These are phyloP conservation scores for Merops nubicus DNA, from an alignment of 2,113 vertebrate species.

Conservation along the genomic window DNA sequence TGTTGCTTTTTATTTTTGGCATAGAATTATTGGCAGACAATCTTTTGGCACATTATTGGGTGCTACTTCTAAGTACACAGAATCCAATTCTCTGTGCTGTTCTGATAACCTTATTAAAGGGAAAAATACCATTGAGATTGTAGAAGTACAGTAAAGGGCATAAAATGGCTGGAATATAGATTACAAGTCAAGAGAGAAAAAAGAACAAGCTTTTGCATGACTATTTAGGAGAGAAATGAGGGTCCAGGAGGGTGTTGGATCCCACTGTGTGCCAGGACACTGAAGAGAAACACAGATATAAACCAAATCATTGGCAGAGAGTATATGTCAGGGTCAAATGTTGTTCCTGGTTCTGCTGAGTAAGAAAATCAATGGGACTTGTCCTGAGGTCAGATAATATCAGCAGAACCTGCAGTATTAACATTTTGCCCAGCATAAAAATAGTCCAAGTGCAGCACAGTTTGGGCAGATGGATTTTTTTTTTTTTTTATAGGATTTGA, in stretches of 20 bases:
- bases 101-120: background rate
- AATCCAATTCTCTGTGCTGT: background rate
- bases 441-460: conserved; percentile 12
- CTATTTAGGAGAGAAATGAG: background rate
- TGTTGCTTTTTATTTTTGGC: background rate
- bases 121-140: background rate
- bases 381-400: background rate
- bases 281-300: background rate
- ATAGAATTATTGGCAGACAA: background rate
- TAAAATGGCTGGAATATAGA: background rate
- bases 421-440: conserved; percentile 24
- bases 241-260: background rate
- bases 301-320: background rate
- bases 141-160: background rate
- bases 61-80: background rate
- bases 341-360: conserved; percentile 21
- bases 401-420: conserved; percentile 6
- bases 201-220: background rate
- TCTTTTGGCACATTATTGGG: background rate
- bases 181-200: background rate
- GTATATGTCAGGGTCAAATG: conserved; percentile 8
- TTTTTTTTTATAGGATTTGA: conserved; percentile 22
- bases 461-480: conserved; percentile 12
- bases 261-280: background rate
- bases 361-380: conserved; percentile 38